These are phyloP conservation scores for Drosophila austrosaltans DNA, from an alignment of 2,888 invertebrate species.

Conservation along the genomic window DNA sequence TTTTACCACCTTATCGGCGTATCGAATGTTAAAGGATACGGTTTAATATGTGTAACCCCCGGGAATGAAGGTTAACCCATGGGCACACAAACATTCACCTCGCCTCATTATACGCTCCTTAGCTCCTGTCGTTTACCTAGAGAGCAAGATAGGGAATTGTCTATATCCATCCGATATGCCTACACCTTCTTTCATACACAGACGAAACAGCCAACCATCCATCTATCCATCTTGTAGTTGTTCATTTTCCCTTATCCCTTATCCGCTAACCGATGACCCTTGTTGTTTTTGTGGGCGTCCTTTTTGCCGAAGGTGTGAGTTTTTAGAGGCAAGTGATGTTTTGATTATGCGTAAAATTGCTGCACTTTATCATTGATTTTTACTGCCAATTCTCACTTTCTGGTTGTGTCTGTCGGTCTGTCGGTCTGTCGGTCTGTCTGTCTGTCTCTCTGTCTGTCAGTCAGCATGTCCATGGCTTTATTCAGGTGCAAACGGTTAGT, in stretches of 20 bases:
- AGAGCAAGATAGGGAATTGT: background rate
- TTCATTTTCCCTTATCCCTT: background rate
- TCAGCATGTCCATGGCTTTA: background rate
- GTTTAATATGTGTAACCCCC: constrained; percentile 67
- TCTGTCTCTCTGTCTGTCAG: background rate
- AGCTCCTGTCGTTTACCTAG: constrained; percentile 60
- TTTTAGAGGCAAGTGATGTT: constrained; percentile 67
- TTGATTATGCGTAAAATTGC: constrained; percentile 78
- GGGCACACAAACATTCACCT: constrained; percentile 16
- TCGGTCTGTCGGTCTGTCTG: background rate
- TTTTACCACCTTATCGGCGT: constrained; percentile 58
- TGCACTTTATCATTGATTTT: constrained; percentile 73
- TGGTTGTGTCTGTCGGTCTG: constrained; percentile 4
- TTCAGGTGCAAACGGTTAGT: constrained; percentile 45
- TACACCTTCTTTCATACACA: background rate
- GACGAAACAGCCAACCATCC: background rate
- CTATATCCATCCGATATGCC: background rate
- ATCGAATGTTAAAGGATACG: constrained; percentile 75
- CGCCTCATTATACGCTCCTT: constrained; percentile 71
- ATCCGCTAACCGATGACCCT: constrained; percentile 3
- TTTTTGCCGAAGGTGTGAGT: constrained; percentile 61
- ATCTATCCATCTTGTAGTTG: background rate
- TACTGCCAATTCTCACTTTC: constrained; percentile 55
- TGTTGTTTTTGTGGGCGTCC: constrained; percentile 42
- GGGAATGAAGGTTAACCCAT: constrained; percentile 46